Evolutionary conservation across 2,113 vertebrate genomes (phyloP), one percentile per base, ranked within the genome.

Genomic region (Hypomesus transpacificus): DNA sequence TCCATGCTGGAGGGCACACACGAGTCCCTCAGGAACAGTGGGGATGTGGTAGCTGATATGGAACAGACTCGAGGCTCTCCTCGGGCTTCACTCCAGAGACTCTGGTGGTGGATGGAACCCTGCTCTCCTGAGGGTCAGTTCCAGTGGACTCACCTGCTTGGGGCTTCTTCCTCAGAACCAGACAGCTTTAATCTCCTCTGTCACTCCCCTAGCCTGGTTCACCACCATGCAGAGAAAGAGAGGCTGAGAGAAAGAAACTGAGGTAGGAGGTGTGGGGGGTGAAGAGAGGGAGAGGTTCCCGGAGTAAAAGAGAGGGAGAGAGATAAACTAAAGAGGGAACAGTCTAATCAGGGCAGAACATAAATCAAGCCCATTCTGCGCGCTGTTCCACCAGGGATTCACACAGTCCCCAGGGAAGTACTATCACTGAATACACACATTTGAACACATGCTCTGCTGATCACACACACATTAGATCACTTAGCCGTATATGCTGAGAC

Each of bases 381-480:
- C 1, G 26, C 14, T 28, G 21, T 28, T 14, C 60, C 60, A 14
- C 60, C 6, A 26, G 16, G 56, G 28, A 28, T 75, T 74, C 57
- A 53, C 11, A 60, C 52, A 64, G 85, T 81, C 69, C 74, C 64
- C 59, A 57, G 60, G 22, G 60, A 68, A 52, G 72, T 79, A 71
- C 69, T 62, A 70, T 57, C 62, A 66, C 70, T 77, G 51, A 82
- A 70, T 75, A 52, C 76, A 76, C 61, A 66, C 75, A 57, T 77
- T 77, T 56, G 64, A 82, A 62, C 77, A 71, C 75, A 81, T 76
- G 79, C 71, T 77, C 18, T 1, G 68, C 68, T 51, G 74, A 73
- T 86, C 67, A 68, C 74, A 75, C 80, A 56, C 66, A 69, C 51
- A 74, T 78, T 58, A 80, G 70, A 78, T 85, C 77, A 66, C 63